Percentiles rank a stretch among this genome's conserved stretches.
Conservation (phyloP, 2,797 vertebrate genomes). For the Epinephelus awoara region DNA sequence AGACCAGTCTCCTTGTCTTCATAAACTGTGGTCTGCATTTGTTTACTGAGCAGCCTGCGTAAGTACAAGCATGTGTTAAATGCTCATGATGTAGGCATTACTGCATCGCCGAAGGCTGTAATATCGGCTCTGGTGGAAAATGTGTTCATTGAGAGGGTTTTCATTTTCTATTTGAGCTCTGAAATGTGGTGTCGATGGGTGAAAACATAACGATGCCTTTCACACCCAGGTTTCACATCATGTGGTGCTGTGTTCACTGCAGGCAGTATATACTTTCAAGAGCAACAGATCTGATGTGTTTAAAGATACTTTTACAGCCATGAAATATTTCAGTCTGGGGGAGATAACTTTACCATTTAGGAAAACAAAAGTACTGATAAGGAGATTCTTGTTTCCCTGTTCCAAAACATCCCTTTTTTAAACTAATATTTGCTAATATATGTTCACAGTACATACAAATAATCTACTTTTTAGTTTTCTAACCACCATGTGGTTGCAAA, state of each 20-base stretch:
- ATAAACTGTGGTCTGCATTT: slow-evolving; percentile 43
- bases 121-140: slow-evolving; percentile 34
- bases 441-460: too few species aligned
- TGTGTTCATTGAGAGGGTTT: slow-evolving; percentile 19
- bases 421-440: too few species aligned
- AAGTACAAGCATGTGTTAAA: slow-evolving; percentile 66
- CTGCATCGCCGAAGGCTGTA: slow-evolving; percentile 20
- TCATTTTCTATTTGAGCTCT: slow-evolving; percentile 33
- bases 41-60: slow-evolving; percentile 47
- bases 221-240: slow-evolving; percentile 11
- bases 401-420: neutral
- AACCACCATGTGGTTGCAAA: too few species aligned
- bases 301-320: neutral
- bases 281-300: neutral
- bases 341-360: neutral
- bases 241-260: neutral
- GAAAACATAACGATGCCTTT: slow-evolving; percentile 28
- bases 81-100: slow-evolving; percentile 39
- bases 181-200: slow-evolving; percentile 32
- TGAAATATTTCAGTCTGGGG: neutral
- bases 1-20: slow-evolving; percentile 35
- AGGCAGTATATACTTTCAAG: neutral
- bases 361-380: slow-evolving; percentile 4
- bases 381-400: neutral
- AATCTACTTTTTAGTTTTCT: too few species aligned